A percentile compares a stretch with the other conserved stretches of the same genome.
phyloP scores from a whole-genome alignment of 2,888 invertebrate genomes.

The Oscheius sp. region DNA sequence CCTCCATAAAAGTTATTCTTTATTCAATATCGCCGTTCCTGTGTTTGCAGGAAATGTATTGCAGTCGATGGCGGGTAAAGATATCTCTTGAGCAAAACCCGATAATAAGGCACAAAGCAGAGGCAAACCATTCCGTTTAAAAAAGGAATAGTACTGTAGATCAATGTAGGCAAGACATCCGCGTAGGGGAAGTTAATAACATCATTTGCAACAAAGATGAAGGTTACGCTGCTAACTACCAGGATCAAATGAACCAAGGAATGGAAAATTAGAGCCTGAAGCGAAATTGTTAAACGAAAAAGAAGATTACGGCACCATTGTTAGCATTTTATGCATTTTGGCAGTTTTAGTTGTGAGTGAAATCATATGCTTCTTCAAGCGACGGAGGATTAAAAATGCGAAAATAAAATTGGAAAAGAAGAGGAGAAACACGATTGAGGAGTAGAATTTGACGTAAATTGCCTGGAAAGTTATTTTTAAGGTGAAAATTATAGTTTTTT shows the following conservation, averaged over 20 bases:
- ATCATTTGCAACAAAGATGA: neutral
- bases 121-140: constrained; percentile 10
- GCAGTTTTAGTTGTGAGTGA: neutral
- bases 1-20: too few relatives aligned
- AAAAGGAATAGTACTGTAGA: constrained; percentile 12
- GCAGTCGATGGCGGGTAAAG: neutral
- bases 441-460: neutral
- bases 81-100: neutral
- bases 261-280: constrained; percentile 3
- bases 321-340: constrained; percentile 6
- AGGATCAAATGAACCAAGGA: constrained; percentile 8
- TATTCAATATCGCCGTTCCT: too few relatives aligned
- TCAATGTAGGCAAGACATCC: constrained; percentile 5
- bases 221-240: neutral
- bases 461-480: too few relatives aligned
- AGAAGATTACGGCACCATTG: neutral
- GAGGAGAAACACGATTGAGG: neutral
- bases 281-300: too few relatives aligned
- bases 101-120: constrained; percentile 19
- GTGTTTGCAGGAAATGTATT: too few relatives aligned
- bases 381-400: neutral
- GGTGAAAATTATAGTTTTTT: too few relatives aligned
- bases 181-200: constrained; percentile 15
- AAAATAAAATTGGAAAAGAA: constrained; percentile 14
- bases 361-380: neutral